Evolutionary conservation across 2,113 vertebrate genomes (phyloP).

Genomic region (Rhinolophus ferrumequinum): DNA sequence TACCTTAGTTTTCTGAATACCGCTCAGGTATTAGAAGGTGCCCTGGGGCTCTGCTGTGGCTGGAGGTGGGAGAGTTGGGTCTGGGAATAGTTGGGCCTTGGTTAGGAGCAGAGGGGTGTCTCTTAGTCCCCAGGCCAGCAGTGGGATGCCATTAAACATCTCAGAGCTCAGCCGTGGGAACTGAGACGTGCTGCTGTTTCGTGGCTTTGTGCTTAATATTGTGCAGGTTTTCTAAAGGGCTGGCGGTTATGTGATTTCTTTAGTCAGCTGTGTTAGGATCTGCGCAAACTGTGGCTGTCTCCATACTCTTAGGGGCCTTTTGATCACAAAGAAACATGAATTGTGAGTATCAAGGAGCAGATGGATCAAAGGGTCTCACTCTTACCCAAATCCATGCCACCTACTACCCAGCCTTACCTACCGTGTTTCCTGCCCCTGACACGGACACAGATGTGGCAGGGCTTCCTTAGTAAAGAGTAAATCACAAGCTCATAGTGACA

Average conservation of each 20-base stretch:
- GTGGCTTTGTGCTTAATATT: neutral
- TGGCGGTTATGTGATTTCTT: neutral
- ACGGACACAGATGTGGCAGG: neutral
- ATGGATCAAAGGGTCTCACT: neutral
- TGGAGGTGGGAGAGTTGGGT: neutral
- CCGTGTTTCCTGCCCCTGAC: neutral
- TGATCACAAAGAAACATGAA: neutral
- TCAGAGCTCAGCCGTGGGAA: accelerated
- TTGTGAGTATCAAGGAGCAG: neutral
- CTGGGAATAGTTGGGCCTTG: neutral
- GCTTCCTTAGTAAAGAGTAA: neutral
- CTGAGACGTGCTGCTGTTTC: neutral
- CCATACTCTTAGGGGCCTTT: neutral
- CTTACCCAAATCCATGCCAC: neutral
- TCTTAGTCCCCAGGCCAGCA: accelerated
- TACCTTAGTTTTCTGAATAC: neutral
- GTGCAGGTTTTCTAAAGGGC: neutral
- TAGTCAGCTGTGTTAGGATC: neutral
- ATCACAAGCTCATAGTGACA: neutral
- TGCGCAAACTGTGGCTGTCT: neutral
- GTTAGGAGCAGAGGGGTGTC: neutral
- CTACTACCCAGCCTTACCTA: neutral
- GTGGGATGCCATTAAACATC: neutral
- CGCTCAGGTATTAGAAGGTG: neutral
- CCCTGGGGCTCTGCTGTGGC: neutral